Conservation (phyloP, 2,797 vertebrate species). For the Dallia pectoralis region DNA sequence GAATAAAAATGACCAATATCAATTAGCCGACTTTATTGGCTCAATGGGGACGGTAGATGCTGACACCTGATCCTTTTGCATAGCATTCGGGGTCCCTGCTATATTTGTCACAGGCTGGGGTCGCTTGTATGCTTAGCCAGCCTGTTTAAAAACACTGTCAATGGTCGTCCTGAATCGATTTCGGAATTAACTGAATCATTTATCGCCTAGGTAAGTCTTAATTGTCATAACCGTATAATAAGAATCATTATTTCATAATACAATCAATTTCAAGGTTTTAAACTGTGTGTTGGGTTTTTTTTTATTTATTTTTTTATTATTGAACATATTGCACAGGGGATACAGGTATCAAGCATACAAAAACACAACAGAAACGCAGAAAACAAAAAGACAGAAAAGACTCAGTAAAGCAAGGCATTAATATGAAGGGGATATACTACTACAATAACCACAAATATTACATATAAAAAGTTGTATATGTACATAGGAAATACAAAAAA, state of each 20-base stretch:
- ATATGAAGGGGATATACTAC: no score
- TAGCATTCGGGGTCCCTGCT: conserved; percentile 55
- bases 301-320: no score
- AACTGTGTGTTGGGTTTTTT: not conserved
- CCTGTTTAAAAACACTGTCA: conserved; percentile 40
- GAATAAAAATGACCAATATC: no score
- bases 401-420: no score
- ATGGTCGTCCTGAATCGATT: conserved; percentile 41
- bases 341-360: no score
- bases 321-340: no score
- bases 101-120: conserved; percentile 79
- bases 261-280: not conserved
- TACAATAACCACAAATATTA: no score
- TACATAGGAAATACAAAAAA: no score
- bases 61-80: conserved; percentile 69
- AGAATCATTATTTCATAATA: not conserved
- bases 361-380: no score
- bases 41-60: conserved; percentile 32
- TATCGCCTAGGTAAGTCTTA: conserved; percentile 47
- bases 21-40: not conserved
- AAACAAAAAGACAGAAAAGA: no score
- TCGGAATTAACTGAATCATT: conserved; percentile 26
- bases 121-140: conserved; percentile 54
- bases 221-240: not conserved
- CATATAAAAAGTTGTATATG: no score